A percentile compares a stretch with the other conserved stretches of the same genome.
phyloP scores from a whole-genome alignment of 2,797 vertebrate species.

The Pyrocephalus nanus region DNA sequence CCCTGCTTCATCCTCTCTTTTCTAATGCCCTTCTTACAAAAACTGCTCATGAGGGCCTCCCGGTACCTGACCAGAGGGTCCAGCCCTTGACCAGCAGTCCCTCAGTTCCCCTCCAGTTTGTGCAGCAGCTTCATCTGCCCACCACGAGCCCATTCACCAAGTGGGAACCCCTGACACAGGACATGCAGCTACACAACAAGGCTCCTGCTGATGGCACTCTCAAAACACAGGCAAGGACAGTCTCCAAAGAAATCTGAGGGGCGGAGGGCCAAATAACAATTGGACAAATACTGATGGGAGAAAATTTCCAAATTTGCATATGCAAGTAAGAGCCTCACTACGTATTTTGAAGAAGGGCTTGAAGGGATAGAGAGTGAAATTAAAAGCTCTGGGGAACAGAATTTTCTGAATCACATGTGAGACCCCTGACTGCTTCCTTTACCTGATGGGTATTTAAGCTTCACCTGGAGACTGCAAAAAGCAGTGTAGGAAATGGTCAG shows the following conservation, averaged over 20 bases:
- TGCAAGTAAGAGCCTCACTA: constrained; percentile 45
- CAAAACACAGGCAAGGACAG: not conserved
- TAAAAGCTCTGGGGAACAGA: constrained; percentile 22
- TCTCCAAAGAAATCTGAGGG: not conserved
- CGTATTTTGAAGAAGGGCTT: not conserved
- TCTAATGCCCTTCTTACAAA: not conserved
- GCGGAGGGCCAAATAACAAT: not conserved
- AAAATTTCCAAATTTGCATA: constrained; percentile 38
- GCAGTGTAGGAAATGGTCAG: constrained; percentile 17
- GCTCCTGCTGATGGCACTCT: not conserved
- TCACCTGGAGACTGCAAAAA: constrained; percentile 34
- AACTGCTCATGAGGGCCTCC: not conserved
- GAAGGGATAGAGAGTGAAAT: not conserved
- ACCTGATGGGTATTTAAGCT: not conserved
- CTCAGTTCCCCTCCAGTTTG: not conserved
- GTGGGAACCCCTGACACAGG: not conserved
- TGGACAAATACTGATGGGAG: not conserved
- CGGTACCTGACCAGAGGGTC: not conserved
- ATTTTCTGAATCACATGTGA: not conserved
- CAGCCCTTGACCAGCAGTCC: not conserved
- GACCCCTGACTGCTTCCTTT: not conserved
- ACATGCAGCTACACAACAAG: not conserved
- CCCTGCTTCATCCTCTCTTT: not conserved
- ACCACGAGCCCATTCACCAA: not conserved
- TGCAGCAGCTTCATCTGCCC: not conserved